Percentiles rank a stretch among this genome's conserved stretches.
phyloP scores from a whole-genome alignment of 2,888 invertebrate genomes.

The Nowickia ferox region DNA sequence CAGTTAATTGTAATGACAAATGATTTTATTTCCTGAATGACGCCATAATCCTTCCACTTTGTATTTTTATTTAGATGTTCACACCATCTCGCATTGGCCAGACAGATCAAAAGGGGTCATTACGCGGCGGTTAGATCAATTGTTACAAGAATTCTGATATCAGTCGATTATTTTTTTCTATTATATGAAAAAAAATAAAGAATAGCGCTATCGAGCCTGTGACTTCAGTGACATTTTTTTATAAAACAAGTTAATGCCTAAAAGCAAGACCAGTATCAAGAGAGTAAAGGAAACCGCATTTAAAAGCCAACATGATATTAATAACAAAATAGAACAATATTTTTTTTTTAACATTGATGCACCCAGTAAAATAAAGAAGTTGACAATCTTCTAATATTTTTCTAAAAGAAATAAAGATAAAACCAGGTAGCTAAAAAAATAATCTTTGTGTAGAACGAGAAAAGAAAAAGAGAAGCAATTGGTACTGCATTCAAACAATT shows the following conservation, averaged over 20 bases:
- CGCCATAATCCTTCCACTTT: slow-evolving; percentile 64
- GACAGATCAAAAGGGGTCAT: slow-evolving; percentile 1
- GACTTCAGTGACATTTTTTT: slow-evolving; percentile 58
- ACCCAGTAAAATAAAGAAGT: slow-evolving; percentile 51
- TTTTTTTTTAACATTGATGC: slow-evolving; percentile 11
- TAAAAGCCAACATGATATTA: slow-evolving; percentile 47
- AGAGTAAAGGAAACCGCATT: slow-evolving; percentile 59
- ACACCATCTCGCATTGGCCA: slow-evolving; percentile 34
- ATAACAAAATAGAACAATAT: slow-evolving; percentile 48
- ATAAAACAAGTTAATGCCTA: slow-evolving; percentile 67
- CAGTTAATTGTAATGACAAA: slow-evolving; percentile 69
- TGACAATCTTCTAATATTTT: slow-evolving; percentile 60
- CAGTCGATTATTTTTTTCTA: slow-evolving; percentile 11
- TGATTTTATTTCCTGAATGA: slow-evolving; percentile 39
- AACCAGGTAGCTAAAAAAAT: slow-evolving; percentile 53
- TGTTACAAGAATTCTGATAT: slow-evolving; percentile 21
- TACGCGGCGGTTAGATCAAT: slow-evolving; percentile 63
- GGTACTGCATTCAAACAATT: slow-evolving; percentile 20
- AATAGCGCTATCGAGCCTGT: slow-evolving; percentile 43
- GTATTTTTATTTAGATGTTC: slow-evolving; percentile 38
- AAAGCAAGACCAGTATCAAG: slow-evolving; percentile 34
- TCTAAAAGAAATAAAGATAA: slow-evolving; percentile 38
- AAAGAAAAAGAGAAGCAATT: slow-evolving; percentile 17
- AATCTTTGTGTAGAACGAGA: slow-evolving; percentile 27
- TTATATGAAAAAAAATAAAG: neutral